Percentiles rank a stretch among this genome's conserved stretches.
Evolutionary conservation across 2,888 invertebrate species (phyloP).

Genomic region (Biston betularia): DNA sequence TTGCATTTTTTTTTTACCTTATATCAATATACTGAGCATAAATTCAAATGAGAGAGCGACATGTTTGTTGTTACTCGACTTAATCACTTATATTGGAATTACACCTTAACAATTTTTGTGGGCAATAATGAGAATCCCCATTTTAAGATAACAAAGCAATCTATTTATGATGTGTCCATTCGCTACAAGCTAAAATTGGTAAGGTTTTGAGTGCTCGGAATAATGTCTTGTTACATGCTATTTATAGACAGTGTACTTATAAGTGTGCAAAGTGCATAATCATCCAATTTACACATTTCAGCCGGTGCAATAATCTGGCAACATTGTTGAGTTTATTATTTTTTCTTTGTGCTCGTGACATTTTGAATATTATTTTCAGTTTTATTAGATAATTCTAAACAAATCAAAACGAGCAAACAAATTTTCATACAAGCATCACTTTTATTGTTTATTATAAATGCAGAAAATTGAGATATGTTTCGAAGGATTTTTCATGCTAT

Average conservation of each 20-base stretch:
- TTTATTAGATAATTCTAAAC: neutral
- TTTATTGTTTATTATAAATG: neutral
- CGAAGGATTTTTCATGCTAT: neutral
- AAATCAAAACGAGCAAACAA: too few species aligned
- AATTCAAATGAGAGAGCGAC: neutral
- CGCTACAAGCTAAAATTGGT: neutral
- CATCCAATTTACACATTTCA: conserved; percentile 16
- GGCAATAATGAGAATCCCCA: conserved; percentile 58
- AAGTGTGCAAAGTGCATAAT: conserved; percentile 27
- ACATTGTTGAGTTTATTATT: neutral
- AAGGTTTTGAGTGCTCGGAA: neutral
- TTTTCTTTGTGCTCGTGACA: neutral
- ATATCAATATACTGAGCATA: neutral
- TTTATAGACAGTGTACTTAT: conserved; percentile 13
- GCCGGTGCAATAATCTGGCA: neutral
- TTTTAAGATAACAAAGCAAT: neutral
- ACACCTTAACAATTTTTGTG: conserved; percentile 53
- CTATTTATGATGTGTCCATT: neutral
- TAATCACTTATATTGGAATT: neutral
- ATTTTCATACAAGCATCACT: too few species aligned
- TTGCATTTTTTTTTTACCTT: too few species aligned
- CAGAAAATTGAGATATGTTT: neutral
- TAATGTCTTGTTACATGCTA: conserved; percentile 16
- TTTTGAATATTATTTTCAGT: neutral
- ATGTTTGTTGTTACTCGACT: neutral